Evolutionary conservation across 2,797 vertebrate genomes (phyloP), one percentile per base, ranked within the genome.

Genomic region (Semotilus atromaculatus): DNA sequence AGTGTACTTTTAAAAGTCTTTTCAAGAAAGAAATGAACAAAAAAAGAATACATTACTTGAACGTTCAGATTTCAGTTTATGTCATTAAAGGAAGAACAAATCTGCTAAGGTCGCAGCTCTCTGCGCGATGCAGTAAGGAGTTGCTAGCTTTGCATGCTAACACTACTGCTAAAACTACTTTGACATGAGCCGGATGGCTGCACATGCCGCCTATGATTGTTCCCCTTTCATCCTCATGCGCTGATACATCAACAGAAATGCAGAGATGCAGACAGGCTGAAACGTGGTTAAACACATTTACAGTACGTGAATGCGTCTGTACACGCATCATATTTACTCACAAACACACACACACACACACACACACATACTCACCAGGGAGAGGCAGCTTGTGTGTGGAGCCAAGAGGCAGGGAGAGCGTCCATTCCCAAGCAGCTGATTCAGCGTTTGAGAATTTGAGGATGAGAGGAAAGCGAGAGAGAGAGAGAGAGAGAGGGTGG

Each of bases 391-490:
- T 84, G 80, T 84, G 88, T 80, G 72, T 72, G 26, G 90, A 90
- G 90, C 87, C 88, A 89, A 86, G 90, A 90, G 89, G 93, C 90
- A 93, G 95, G 94, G 93, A 91, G 94, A 94, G 94, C 94, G 94
- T 94, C 94, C 94, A 94, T 90, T 92, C 88, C 91, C 90, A 93
- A 94, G 94, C 94, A 97, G 97, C 97, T 97, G 96, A 97, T 96
- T 97, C 97, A 97, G 97, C 96, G 94, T 96, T 96, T 95, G 95
- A 95, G 96, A 97, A 96, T 97, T 97, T 96, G 94, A 96, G 96
- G 96, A 97, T 96, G 96, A 84, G 83, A 87, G 87, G 94, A 95
- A 93, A 89, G 92, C 92, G 94, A 94, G 93, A 94, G 86, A 84
- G 90, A 94, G 93, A 91, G 77, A 80, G 86, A 58, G 55, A 58